phyloP scores from a whole-genome alignment of 2,797 vertebrate species.

The Tolypeutes matacus region DNA sequence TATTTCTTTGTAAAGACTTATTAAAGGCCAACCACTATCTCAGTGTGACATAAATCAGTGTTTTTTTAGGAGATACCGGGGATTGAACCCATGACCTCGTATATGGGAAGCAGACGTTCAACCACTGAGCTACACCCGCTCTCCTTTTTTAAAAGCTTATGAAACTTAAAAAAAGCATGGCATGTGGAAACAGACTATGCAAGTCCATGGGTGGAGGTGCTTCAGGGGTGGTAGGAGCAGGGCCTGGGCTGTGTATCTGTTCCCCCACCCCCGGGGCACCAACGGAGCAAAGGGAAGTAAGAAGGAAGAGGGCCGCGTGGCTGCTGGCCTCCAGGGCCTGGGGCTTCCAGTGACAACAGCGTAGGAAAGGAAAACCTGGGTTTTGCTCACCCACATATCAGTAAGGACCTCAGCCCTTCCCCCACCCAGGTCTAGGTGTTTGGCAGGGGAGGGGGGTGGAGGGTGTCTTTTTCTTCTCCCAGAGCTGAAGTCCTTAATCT shows the following conservation, averaged over 20 bases:
- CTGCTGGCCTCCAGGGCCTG: background rate
- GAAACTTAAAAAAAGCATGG: background rate
- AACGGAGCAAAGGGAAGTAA: background rate
- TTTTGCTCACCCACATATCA: background rate
- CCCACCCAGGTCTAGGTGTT: background rate
- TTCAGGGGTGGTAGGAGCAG: background rate
- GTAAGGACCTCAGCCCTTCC: background rate
- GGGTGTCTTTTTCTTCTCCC: too few relatives aligned
- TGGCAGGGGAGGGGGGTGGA: too few relatives aligned
- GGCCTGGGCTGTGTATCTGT: too few relatives aligned
- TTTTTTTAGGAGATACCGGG: background rate
- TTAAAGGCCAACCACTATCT: background rate
- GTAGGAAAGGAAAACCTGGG: background rate
- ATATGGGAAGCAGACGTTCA: too few relatives aligned
- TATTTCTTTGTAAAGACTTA: conserved; percentile 33
- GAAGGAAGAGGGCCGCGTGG: background rate
- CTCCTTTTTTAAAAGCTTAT: background rate
- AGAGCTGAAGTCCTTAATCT: background rate
- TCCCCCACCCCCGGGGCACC: background rate
- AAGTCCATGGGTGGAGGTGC: background rate
- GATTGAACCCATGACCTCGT: too few relatives aligned
- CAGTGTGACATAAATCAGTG: background rate
- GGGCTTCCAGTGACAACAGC: background rate
- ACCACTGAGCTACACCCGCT: background rate
- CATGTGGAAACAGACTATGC: background rate